A percentile compares a stretch with the other conserved stretches of the same genome.
Conservation (phyloP, 2,797 vertebrate genomes). For the Takifugu rubripes region DNA sequence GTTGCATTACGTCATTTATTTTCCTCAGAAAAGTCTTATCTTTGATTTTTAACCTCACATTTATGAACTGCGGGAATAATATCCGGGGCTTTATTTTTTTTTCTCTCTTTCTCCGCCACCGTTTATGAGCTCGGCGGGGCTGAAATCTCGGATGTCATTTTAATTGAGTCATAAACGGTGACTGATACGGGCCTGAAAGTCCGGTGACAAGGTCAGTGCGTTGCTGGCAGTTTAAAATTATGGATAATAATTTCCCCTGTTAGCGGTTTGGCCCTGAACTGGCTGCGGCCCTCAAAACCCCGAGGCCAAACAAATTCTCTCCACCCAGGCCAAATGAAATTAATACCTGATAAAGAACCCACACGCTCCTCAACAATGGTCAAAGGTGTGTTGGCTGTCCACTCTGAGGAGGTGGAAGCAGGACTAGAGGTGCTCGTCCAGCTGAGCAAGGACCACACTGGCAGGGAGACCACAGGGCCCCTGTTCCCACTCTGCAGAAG, state of each 20-base stretch:
- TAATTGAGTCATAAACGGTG: slow-evolving; percentile 53
- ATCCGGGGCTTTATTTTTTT: slow-evolving; percentile 1
- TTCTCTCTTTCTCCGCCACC: background rate
- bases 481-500: no score
- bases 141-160: slow-evolving; percentile 42
- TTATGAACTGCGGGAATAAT: background rate
- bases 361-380: no score
- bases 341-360: slow-evolving; percentile 16
- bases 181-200: slow-evolving; percentile 44
- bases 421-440: no score
- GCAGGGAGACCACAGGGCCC: no score
- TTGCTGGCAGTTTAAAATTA: slow-evolving; percentile 48
- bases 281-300: slow-evolving; percentile 22
- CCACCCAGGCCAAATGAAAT: slow-evolving; percentile 14
- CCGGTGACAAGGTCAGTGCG: slow-evolving; percentile 49
- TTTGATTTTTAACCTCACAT: no score
- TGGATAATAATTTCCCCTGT: slow-evolving; percentile 38
- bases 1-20: no score
- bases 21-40: no score
- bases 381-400: no score
- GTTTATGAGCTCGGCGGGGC: slow-evolving; percentile 11
- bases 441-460: no score
- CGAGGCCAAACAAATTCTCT: slow-evolving; percentile 16
- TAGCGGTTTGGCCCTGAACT: slow-evolving; percentile 33
- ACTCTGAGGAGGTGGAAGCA: no score